These are phyloP conservation scores for Echeneis naucrates DNA, from an alignment of 2,797 vertebrate species.

Conservation along the genomic window DNA sequence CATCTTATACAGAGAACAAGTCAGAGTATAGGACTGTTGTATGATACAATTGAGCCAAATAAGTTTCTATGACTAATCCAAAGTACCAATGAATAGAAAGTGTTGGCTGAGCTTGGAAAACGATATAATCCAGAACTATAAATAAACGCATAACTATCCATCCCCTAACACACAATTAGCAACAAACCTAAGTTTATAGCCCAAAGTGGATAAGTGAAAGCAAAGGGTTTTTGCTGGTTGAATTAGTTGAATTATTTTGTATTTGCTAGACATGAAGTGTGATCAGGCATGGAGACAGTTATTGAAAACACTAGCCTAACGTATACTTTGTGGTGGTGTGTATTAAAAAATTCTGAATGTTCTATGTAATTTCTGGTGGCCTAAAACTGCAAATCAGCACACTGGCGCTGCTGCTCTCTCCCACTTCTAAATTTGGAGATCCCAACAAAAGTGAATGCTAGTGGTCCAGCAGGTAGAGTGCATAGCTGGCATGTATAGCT, in stretches of 20 bases:
- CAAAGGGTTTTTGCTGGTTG: constrained; percentile 51
- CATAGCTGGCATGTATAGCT: constrained; percentile 28
- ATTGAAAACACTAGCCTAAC: constrained; percentile 80
- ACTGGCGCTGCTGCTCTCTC: constrained; percentile 73
- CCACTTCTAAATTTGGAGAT: constrained; percentile 80
- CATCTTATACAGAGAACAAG: constrained; percentile 7
- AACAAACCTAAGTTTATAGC: constrained; percentile 38
- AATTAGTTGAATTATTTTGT: constrained; percentile 71
- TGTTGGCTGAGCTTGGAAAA: constrained; percentile 10
- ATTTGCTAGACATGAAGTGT: constrained; percentile 76
- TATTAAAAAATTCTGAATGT: constrained; percentile 85
- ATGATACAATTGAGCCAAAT: constrained; percentile 9
- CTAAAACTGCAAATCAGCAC: constrained; percentile 84
- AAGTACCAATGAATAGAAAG: constrained; percentile 9
- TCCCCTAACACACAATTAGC: constrained; percentile 18
- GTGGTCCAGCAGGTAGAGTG: constrained; percentile 78
- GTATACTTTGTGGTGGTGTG: constrained; percentile 85
- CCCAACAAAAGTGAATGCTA: constrained; percentile 75
- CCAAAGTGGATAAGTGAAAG: constrained; percentile 55
- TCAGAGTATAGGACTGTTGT: constrained; percentile 15
- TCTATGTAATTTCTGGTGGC: constrained; percentile 85
- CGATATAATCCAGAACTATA: constrained; percentile 2
- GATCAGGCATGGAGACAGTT: constrained; percentile 84
- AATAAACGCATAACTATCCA: constrained; percentile 20
- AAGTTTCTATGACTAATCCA: constrained; percentile 11